Conservation (phyloP, 37 sponge, comb jelly and placozoan genomes). For the Theonella swinhoei region DNA sequence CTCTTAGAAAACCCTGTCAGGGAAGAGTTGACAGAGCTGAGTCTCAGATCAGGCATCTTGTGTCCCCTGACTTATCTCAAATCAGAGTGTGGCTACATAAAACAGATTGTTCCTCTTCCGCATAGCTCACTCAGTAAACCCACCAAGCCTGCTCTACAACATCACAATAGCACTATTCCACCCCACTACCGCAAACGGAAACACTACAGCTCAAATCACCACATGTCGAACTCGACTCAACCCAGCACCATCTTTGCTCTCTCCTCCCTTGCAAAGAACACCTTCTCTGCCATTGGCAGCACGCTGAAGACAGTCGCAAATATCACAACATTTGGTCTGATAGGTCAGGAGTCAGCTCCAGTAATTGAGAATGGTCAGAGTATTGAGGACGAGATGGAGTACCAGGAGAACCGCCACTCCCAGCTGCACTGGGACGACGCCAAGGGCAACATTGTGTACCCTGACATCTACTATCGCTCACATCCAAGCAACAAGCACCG, state of each 20-base stretch:
- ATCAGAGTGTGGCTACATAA: neutral
- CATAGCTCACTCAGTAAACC: neutral
- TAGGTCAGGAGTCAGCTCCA: neutral
- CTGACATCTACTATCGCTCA: constrained; percentile 33
- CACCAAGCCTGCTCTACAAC: neutral
- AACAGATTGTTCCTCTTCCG: constrained; percentile 13
- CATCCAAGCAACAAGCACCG: neutral
- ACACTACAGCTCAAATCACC: neutral
- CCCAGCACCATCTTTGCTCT: neutral
- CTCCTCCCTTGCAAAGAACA: constrained; percentile 21
- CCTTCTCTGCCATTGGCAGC: constrained; percentile 40
- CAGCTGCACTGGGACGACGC: constrained; percentile 43
- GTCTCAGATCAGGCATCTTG: constrained; percentile 28
- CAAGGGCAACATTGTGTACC: constrained; percentile 31
- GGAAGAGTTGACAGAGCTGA: constrained; percentile 28
- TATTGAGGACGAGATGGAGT: constrained; percentile 57
- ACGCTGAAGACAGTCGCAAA: constrained; percentile 30
- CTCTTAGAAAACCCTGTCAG: neutral
- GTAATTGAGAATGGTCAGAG: constrained; percentile 41
- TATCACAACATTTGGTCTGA: constrained; percentile 18
- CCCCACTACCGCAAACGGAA: neutral
- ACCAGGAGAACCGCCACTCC: constrained; percentile 11
- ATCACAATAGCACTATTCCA: neutral
- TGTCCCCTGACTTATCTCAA: constrained; percentile 38
- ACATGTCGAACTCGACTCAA: no score